Percentiles rank a stretch among this genome's conserved stretches.
These are phyloP conservation scores for Drosophila colorata DNA, from an alignment of 2,888 invertebrate genomes.

Conservation along the genomic window DNA sequence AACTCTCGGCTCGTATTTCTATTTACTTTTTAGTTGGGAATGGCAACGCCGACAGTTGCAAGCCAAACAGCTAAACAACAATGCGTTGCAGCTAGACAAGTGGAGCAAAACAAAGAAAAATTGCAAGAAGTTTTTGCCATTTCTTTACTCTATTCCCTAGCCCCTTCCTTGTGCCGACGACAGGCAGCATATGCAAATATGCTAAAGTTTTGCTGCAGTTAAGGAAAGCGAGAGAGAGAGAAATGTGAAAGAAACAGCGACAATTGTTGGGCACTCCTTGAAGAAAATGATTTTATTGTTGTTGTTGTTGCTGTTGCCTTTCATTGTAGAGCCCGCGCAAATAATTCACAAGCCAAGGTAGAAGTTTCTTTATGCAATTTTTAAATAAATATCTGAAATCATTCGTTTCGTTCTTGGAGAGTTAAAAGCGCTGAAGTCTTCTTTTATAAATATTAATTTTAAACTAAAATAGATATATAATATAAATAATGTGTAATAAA, in stretches of 20 bases:
- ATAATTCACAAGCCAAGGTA: slow-evolving; percentile 52
- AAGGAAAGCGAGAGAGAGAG: slow-evolving; percentile 30
- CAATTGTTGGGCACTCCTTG: slow-evolving; percentile 54
- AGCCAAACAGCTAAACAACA: slow-evolving; percentile 33
- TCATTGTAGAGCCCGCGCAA: slow-evolving; percentile 25
- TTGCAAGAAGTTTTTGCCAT: slow-evolving; percentile 53
- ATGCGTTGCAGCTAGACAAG: slow-evolving; percentile 44
- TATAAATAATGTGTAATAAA: too few species aligned
- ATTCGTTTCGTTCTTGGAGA: slow-evolving; percentile 17
- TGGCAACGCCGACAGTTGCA: slow-evolving; percentile 62
- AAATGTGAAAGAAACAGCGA: slow-evolving; percentile 38
- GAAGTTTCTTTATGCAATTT: slow-evolving; percentile 39
- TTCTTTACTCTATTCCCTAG: slow-evolving; percentile 5
- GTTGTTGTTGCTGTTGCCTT: slow-evolving; percentile 47
- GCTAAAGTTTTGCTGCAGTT: slow-evolving; percentile 39
- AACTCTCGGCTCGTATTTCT: slow-evolving; percentile 53
- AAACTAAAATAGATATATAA: too few species aligned
- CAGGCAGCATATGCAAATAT: slow-evolving; percentile 76
- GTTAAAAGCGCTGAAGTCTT: background rate
- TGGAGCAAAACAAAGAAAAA: slow-evolving; percentile 56
- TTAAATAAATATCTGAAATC: slow-evolving; percentile 30
- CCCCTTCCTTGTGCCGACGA: slow-evolving; percentile 33
- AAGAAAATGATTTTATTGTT: slow-evolving; percentile 38
- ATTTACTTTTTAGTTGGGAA: slow-evolving; percentile 49
- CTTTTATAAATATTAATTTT: background rate